Percentiles rank a stretch among this genome's conserved stretches.
Conservation (phyloP, 2,113 vertebrate genomes). For the Ailurus styani region DNA sequence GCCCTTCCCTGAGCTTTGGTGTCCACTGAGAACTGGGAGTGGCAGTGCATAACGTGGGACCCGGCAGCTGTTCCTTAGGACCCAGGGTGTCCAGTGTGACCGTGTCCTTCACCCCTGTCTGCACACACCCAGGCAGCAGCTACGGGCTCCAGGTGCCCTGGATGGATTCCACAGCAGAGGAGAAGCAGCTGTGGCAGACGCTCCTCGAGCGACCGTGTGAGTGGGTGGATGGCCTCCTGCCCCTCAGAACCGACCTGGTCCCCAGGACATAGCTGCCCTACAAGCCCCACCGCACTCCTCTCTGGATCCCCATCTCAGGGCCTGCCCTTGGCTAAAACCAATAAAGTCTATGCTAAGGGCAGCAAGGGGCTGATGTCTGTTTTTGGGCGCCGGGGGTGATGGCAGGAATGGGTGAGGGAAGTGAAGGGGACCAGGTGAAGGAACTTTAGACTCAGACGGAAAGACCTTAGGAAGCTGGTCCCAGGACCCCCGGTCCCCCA, state of each 20-base stretch:
- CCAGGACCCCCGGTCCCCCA: neutral
- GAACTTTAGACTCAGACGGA: neutral
- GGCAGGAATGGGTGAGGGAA: neutral
- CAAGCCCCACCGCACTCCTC: neutral
- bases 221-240: slow-evolving; percentile 91
- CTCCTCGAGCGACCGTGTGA: slow-evolving; percentile 87
- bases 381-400: neutral
- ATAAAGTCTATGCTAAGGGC: slow-evolving; percentile 60
- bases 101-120: neutral
- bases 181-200: slow-evolving; percentile 85
- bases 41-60: neutral
- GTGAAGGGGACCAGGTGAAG: neutral
- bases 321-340: neutral
- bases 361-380: neutral
- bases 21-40: neutral
- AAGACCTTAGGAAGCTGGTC: neutral
- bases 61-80: neutral
- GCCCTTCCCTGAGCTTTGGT: neutral
- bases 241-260: slow-evolving; percentile 88
- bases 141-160: slow-evolving; percentile 91
- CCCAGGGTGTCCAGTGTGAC: neutral
- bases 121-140: slow-evolving; percentile 81
- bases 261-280: slow-evolving; percentile 70
- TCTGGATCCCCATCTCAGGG: neutral
- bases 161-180: slow-evolving; percentile 96